Evolutionary conservation across 2,797 vertebrate genomes (phyloP).

Genomic region (Hephaestus fuliginosus): DNA sequence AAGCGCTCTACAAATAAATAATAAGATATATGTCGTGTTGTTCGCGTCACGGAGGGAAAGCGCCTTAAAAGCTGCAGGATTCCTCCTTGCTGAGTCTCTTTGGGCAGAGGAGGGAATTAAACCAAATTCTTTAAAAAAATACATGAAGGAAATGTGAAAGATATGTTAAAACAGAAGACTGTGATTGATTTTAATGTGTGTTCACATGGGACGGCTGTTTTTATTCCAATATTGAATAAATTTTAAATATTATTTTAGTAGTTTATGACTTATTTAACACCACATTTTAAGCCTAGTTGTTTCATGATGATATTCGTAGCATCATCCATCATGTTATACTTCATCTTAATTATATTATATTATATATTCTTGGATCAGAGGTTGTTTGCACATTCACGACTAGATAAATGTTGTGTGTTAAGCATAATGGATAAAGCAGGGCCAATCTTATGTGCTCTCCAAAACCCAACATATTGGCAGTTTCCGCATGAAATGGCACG

Average conservation of each 20-base stretch:
- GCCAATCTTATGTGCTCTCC: not conserved
- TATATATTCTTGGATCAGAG: not conserved
- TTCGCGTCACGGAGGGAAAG: constrained; percentile 3
- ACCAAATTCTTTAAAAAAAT: not conserved
- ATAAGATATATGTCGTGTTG: not conserved
- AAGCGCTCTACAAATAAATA: not conserved
- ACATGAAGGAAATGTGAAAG: not conserved
- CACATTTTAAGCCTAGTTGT: not conserved
- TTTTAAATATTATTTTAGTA: no score
- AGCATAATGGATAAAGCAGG: not conserved
- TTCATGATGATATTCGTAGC: not conserved
- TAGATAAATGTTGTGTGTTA: not conserved
- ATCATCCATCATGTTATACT: not conserved
- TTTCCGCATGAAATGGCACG: constrained; percentile 16
- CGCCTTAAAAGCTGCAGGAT: not conserved
- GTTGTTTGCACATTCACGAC: not conserved
- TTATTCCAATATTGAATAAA: not conserved
- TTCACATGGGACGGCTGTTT: not conserved
- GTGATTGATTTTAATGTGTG: no score
- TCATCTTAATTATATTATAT: not conserved
- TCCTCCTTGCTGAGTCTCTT: constrained; percentile 1
- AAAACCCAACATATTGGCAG: constrained; percentile 2
- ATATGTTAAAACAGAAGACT: no score
- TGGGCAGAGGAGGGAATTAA: constrained; percentile 1
- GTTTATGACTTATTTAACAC: not conserved